Conservation (phyloP, 2,797 vertebrate species). For the Acipenser oxyrinchus region DNA sequence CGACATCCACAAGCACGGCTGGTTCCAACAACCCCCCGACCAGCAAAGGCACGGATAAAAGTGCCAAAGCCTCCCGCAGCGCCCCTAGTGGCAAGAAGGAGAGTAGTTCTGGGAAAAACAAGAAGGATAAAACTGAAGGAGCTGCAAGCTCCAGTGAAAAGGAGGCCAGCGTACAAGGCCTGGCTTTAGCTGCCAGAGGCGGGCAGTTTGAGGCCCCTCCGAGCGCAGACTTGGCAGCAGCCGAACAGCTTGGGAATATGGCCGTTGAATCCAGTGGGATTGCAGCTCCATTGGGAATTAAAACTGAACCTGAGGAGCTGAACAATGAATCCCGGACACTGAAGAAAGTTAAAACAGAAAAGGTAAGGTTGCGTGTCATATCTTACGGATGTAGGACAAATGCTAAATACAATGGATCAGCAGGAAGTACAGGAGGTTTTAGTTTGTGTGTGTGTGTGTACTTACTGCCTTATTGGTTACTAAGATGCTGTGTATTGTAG, state of each 20-base stretch:
- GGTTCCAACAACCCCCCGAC: constrained; percentile 52
- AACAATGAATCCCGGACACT: constrained; percentile 84
- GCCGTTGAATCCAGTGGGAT: constrained; percentile 88
- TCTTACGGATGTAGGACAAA: too few species aligned
- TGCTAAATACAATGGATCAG: too few species aligned
- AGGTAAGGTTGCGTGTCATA: constrained; percentile 65
- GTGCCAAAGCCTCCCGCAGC: constrained; percentile 77
- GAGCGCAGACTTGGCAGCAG: constrained; percentile 72
- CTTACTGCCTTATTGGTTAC: too few species aligned
- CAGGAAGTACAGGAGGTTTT: too few species aligned
- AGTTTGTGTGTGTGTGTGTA: too few species aligned
- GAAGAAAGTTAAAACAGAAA: constrained; percentile 95
- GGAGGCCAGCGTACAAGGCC: constrained; percentile 72
- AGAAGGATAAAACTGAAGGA: constrained; percentile 91
- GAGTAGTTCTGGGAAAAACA: constrained; percentile 80
- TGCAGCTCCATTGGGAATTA: constrained; percentile 81
- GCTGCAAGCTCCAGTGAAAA: constrained; percentile 69
- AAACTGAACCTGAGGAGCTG: constrained; percentile 86
- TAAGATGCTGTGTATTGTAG: too few species aligned
- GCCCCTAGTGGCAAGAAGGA: constrained; percentile 87
- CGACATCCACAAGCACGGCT: constrained; percentile 55
- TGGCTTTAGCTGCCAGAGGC: constrained; percentile 75
- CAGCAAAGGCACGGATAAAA: constrained; percentile 84
- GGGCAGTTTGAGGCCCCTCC: constrained; percentile 76
- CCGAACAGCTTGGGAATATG: constrained; percentile 92